Percentiles rank a stretch among this genome's conserved stretches.
These are phyloP conservation scores for Botia kubotai DNA, from an alignment of 2,797 vertebrate genomes.

Conservation along the genomic window DNA sequence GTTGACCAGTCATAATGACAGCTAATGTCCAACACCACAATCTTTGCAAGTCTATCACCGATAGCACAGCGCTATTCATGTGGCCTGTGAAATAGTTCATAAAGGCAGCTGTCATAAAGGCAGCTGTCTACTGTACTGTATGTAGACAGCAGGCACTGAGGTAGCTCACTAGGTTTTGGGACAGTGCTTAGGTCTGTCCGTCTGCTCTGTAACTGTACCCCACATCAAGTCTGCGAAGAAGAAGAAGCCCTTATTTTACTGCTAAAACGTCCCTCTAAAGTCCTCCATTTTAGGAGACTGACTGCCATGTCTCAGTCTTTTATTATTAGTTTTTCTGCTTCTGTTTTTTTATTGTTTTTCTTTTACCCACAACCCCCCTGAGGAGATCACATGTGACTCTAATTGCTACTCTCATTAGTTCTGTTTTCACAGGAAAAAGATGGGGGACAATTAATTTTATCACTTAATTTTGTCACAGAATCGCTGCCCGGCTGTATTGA, in stretches of 20 bases:
- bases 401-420: slow-evolving; percentile 87
- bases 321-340: slow-evolving; percentile 41
- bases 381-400: slow-evolving; percentile 82
- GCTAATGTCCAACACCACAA: background rate
- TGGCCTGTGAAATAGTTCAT: background rate
- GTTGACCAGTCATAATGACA: background rate
- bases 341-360: slow-evolving; percentile 73
- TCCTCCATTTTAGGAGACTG: slow-evolving; percentile 24
- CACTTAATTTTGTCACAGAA: slow-evolving; percentile 84
- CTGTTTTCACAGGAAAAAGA: slow-evolving; percentile 82
- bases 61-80: background rate
- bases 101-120: background rate
- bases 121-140: background rate
- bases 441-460: slow-evolving; percentile 85
- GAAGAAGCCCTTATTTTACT: background rate
- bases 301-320: slow-evolving; percentile 38
- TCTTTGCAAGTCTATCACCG: background rate
- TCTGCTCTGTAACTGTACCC: background rate
- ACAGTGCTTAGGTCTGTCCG: background rate
- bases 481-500: slow-evolving; percentile 77
- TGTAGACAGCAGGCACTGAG: background rate
- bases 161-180: background rate
- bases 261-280: slow-evolving; percentile 7
- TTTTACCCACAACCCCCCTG: slow-evolving; percentile 67
- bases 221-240: background rate